phyloP scores from a whole-genome alignment of 1,140 invertebrate genomes.

The Drosophila serrata region DNA sequence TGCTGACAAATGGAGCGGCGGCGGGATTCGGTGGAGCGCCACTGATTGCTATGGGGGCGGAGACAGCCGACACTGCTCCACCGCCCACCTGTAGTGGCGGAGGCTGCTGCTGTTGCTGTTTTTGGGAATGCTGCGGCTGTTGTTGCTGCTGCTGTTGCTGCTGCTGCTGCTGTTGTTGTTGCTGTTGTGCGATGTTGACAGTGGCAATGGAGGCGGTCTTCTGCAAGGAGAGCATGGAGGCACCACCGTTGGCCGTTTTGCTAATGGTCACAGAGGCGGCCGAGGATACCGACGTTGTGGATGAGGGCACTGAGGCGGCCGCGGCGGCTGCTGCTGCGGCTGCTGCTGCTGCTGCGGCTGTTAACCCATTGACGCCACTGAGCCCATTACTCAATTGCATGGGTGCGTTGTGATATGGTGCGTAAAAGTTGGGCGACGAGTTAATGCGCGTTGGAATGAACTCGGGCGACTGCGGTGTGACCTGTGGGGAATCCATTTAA shows the following conservation, averaged over 20 bases:
- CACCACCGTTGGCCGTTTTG: slow-evolving; percentile 67
- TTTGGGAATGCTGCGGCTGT: slow-evolving; percentile 52
- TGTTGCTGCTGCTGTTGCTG: slow-evolving; percentile 51
- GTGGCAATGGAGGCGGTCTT: slow-evolving; percentile 67
- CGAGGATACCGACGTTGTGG: slow-evolving; percentile 44
- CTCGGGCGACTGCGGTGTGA: slow-evolving; percentile 86
- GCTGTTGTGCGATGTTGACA: slow-evolving; percentile 70
- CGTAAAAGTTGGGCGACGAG: slow-evolving; percentile 82
- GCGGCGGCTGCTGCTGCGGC: slow-evolving; percentile 60
- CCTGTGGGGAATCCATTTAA: slow-evolving; percentile 47
- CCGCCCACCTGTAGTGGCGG: slow-evolving; percentile 30
- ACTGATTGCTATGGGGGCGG: slow-evolving; percentile 72
- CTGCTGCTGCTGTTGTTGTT: slow-evolving; percentile 30
- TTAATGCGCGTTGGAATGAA: slow-evolving; percentile 86
- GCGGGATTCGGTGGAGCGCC: slow-evolving; percentile 71
- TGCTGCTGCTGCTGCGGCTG: slow-evolving; percentile 64
- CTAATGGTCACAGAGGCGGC: slow-evolving; percentile 60
- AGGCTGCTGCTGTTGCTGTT: slow-evolving; percentile 58
- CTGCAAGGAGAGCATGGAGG: slow-evolving; percentile 74
- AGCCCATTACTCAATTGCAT: slow-evolving; percentile 76
- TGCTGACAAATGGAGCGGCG: slow-evolving; percentile 68
- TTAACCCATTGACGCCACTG: slow-evolving; percentile 79
- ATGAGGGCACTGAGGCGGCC: slow-evolving; percentile 44
- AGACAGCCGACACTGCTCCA: slow-evolving; percentile 36
- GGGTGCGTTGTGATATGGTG: slow-evolving; percentile 77